Conservation (phyloP, 2,888 invertebrate species). For the Drepanosiphum platanoidis region DNA sequence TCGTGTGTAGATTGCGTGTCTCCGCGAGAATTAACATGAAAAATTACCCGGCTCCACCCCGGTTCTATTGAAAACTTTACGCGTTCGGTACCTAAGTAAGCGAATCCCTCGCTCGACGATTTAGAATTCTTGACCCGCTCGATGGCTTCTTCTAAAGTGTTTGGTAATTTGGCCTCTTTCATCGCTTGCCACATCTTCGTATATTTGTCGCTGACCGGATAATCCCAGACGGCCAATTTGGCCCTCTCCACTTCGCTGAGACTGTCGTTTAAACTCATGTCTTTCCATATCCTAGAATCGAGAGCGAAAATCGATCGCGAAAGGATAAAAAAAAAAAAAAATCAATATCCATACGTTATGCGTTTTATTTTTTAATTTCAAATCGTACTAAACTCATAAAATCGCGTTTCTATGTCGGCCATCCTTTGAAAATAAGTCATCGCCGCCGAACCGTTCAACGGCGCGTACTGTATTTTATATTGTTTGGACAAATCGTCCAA, state of each 20-base stretch:
- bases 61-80: no score
- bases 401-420: conserved; percentile 92
- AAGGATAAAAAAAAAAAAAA: no score
- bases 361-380: background rate
- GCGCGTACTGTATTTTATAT: conserved; percentile 96
- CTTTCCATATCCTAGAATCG: conserved; percentile 89
- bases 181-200: conserved; percentile 99
- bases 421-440: conserved; percentile 96
- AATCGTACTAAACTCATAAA: conserved; percentile 79
- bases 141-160: conserved; percentile 81
- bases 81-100: conserved; percentile 86
- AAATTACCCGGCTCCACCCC: no score
- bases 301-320: no score
- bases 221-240: conserved; percentile 97
- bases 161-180: conserved; percentile 84
- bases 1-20: no score
- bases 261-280: conserved; percentile 95
- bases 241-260: conserved; percentile 88
- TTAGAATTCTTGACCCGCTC: conserved; percentile 75
- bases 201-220: conserved; percentile 97
- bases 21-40: no score
- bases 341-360: no score
- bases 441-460: conserved; percentile 85
- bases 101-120: conserved; percentile 85
- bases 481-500: conserved; percentile 94